phyloP scores from a whole-genome alignment of 2,113 vertebrate genomes.

The Sialia sialis region DNA sequence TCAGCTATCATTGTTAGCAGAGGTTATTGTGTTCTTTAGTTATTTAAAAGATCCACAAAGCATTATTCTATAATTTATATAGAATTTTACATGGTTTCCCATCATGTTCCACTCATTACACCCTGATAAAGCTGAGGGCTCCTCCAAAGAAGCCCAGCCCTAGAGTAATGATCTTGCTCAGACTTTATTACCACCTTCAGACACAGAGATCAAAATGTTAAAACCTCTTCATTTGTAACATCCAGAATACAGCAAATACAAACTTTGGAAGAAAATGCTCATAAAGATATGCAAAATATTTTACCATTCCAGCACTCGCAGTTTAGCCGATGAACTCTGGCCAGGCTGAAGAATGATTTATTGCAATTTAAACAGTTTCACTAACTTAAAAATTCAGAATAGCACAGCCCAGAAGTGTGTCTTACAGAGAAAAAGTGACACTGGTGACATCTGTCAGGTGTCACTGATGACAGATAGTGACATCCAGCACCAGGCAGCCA shows the following conservation, averaged over 20 bases:
- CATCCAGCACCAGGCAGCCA: neutral
- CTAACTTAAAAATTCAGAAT: neutral
- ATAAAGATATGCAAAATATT: slow-evolving; percentile 1
- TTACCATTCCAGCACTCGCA: neutral
- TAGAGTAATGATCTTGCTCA: neutral
- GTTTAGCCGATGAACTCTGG: neutral
- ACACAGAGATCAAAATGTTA: neutral
- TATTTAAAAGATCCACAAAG: neutral
- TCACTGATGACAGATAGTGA: neutral
- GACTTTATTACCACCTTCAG: neutral
- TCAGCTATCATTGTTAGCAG: neutral
- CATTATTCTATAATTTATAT: neutral
- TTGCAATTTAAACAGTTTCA: neutral
- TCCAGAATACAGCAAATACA: neutral
- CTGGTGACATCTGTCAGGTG: neutral
- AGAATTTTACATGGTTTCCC: rapidly evolving
- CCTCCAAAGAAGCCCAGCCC: neutral
- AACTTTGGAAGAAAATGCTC: neutral
- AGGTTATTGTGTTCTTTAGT: neutral
- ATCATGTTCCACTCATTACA: neutral
- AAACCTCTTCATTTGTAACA: slow-evolving; percentile 18
- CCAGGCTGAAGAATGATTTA: neutral
- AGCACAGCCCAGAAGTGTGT: neutral
- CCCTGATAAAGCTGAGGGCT: neutral
- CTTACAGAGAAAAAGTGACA: neutral